phyloP scores from a whole-genome alignment of 2,113 vertebrate genomes.

The Cheirogaleus medius region DNA sequence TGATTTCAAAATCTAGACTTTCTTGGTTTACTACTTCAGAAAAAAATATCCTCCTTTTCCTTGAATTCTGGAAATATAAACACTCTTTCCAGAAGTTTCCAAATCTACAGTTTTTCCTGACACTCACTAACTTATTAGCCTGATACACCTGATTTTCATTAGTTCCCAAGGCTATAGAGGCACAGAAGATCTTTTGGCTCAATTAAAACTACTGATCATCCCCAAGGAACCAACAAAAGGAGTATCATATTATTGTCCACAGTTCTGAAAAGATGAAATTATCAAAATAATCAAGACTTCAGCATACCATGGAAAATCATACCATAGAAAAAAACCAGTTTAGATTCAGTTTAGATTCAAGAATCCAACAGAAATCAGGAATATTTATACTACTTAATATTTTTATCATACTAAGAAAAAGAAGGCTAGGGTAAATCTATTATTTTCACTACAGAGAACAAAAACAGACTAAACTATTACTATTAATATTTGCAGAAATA shows the following conservation, averaged over 20 bases:
- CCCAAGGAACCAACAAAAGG: conserved; percentile 29
- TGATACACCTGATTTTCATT: neutral
- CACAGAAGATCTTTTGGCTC: neutral
- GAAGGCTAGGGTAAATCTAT: neutral
- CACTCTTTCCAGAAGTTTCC: neutral
- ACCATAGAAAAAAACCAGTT: neutral
- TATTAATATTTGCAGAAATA: neutral
- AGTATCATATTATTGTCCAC: neutral
- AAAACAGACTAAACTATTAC: neutral
- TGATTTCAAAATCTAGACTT: neutral
- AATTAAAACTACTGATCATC: conserved; percentile 31
- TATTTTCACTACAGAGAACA: conserved; percentile 36
- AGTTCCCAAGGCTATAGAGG: neutral
- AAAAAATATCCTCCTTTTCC: neutral
- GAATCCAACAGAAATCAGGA: neutral
- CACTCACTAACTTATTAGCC: neutral
- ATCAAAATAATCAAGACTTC: conserved; percentile 8
- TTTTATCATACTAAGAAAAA: neutral
- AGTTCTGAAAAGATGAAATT: conserved; percentile 38
- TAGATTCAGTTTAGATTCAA: conserved; percentile 3
- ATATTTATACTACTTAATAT: neutral
- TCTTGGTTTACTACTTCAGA: neutral
- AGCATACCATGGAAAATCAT: neutral
- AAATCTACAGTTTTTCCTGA: neutral
- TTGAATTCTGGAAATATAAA: conserved; percentile 34